Conservation (phyloP, 2,888 invertebrate species). For the Labia minor region DNA sequence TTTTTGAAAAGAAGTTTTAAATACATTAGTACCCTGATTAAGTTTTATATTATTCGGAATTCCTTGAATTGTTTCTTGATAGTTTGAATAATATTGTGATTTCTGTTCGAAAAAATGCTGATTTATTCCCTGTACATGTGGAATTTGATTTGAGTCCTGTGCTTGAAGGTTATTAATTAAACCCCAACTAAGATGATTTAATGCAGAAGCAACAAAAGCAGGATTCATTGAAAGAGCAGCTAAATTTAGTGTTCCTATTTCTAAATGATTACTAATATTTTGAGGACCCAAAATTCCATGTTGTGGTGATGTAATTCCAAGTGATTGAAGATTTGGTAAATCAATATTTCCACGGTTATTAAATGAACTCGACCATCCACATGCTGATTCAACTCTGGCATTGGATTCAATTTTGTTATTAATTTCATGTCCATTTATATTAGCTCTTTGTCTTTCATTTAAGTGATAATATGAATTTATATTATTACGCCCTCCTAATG, state of each 20-base stretch:
- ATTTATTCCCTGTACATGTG: not conserved
- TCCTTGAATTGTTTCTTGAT: too few relatives aligned
- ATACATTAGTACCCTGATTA: too few relatives aligned
- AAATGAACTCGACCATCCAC: conserved; percentile 39
- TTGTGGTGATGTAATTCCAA: not conserved
- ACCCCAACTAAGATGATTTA: conserved; percentile 46
- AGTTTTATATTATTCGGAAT: too few relatives aligned
- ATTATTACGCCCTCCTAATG: too few relatives aligned
- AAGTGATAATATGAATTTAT: too few relatives aligned
- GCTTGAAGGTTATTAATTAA: conserved; percentile 62
- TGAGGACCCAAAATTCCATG: conserved; percentile 25
- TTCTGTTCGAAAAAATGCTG: not conserved
- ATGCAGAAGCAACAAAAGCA: not conserved
- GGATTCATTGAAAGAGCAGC: not conserved
- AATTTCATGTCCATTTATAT: conserved; percentile 17
- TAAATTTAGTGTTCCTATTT: conserved; percentile 39
- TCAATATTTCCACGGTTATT: not conserved
- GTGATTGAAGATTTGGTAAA: not conserved
- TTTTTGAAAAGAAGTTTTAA: too few relatives aligned
- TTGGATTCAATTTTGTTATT: conserved; percentile 23
- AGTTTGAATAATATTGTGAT: not conserved
- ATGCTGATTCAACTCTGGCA: conserved; percentile 33
- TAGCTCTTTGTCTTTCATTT: conserved; percentile 21
- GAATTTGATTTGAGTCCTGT: not conserved
- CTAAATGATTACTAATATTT: conserved; percentile 30